Base-by-base conservation (phyloP, 2,888 invertebrate genomes). In the Villa cingulata region DNA sequence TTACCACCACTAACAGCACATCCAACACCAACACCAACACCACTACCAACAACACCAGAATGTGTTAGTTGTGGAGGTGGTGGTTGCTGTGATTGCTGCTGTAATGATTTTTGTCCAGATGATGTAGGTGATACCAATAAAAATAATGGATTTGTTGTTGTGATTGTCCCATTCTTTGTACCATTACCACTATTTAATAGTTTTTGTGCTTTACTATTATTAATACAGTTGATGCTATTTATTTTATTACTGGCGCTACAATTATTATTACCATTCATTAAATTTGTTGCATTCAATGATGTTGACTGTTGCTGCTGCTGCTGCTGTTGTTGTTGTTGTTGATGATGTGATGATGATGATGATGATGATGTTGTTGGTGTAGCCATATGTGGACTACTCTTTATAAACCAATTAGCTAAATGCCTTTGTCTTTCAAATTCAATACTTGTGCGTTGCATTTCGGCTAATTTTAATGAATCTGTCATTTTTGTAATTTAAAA, bases 371-470 rank as follows among this genome's bases (percentile, higher is more conserved):
- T n/a, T 23, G 27, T 15, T 37, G 45, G 62, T 47, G 63, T 62
- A 52, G 67, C 66, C 69, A 68, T 69, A 56, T 69, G 69, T 49
- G 67, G 66, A 56, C 68, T 65, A 55, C 66, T 68, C 56, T 68
- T 68, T 49, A 68, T 65, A 53, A 69, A 63, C 69, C 69, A 69
- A 63, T 69, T 68, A 55, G 68, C 66, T 59, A 69, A 58, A 61
- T 68, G 69, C 58, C 68, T 63, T 59, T 68, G 69, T 58, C 69
- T 63, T 59, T 69, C 69, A 53, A 66, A 66, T 55, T 69, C 69
- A 56, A 69, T 66, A 58, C 65, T 68, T 54, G 63, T 65, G 56
- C 69, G 64, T 60, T 68, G 69, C 66, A 69, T 68, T 64, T 68
- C 66, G 54, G 62, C 60, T 56, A 64, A 53, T 58, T 63, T 64